Percentiles rank a stretch among this genome's conserved stretches.
Conservation (phyloP, 2,797 vertebrate species). For the Vireo griseus region DNA sequence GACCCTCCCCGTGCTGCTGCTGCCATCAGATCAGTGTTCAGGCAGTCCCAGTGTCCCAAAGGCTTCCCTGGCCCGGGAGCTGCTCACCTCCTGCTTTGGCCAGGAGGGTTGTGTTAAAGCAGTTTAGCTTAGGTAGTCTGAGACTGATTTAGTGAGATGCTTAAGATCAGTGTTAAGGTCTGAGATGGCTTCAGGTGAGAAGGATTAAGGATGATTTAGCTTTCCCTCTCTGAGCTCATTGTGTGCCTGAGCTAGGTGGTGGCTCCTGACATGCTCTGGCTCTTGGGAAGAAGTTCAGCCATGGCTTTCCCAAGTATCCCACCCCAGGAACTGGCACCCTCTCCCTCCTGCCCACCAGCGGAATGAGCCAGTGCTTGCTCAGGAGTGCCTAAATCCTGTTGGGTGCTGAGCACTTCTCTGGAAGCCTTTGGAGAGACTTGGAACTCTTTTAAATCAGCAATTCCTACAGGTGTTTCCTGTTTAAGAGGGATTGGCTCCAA, state of each 20-base stretch:
- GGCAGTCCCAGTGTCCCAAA: neutral
- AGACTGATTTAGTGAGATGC: neutral
- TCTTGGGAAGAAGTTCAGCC: neutral
- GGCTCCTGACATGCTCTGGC: neutral
- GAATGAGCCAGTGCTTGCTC: neutral
- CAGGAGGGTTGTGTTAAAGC: neutral
- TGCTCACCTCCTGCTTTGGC: neutral
- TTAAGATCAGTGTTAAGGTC: neutral
- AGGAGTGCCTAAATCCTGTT: neutral
- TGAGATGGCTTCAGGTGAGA: neutral
- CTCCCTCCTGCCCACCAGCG: neutral
- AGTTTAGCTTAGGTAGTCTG: neutral
- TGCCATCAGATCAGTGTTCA: rapidly evolving
- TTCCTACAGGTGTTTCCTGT: neutral
- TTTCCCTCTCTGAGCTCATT: neutral
- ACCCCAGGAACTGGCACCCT: neutral
- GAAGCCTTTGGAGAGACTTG: neutral
- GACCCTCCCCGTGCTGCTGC: rapidly evolving
- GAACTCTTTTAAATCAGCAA: neutral
- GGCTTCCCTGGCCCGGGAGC: neutral
- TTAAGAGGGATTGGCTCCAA: neutral
- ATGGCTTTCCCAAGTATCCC: neutral
- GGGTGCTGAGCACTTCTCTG: neutral
- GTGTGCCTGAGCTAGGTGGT: neutral
- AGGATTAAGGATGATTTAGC: neutral